Percentiles rank a stretch among this genome's conserved stretches.
Evolutionary conservation across 2,113 vertebrate genomes (phyloP).

Genomic region (Lophura nycthemera): DNA sequence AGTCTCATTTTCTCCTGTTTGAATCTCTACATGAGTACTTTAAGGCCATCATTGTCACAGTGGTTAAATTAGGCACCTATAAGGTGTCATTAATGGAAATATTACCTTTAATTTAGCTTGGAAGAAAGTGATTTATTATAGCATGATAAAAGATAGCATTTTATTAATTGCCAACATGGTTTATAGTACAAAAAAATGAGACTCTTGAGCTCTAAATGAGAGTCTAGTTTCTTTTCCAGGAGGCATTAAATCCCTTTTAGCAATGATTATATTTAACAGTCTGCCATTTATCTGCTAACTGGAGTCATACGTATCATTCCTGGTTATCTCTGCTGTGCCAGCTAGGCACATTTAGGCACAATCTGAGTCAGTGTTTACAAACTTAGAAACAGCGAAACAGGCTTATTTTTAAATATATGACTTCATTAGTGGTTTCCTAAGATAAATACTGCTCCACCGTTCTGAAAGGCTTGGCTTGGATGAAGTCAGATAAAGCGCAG

Average conservation of each 20-base stretch:
- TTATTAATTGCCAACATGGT: conserved; percentile 1
- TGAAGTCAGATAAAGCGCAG: not conserved
- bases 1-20: conserved; percentile 13
- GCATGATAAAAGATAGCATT: not conserved
- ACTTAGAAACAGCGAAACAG: not conserved
- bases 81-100: conserved; percentile 23
- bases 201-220: not conserved
- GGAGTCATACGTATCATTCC: not conserved
- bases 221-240: not conserved
- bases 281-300: not conserved
- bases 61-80: conserved; percentile 16
- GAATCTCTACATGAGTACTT: not conserved
- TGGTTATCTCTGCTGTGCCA: not conserved
- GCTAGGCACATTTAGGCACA: not conserved
- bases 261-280: not conserved
- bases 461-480: not conserved
- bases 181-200: not conserved
- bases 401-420: conserved; percentile 3
- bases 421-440: not conserved
- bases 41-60: conserved; percentile 18
- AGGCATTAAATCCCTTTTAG: not conserved
- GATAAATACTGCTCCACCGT: not conserved
- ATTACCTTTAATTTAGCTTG: conserved; percentile 35
- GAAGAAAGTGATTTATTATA: conserved; percentile 31
- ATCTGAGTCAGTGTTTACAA: not conserved